Evolutionary conservation across 2,888 invertebrate species (phyloP), one percentile per base, ranked within the genome.

Genomic region (Suillia variegata): DNA sequence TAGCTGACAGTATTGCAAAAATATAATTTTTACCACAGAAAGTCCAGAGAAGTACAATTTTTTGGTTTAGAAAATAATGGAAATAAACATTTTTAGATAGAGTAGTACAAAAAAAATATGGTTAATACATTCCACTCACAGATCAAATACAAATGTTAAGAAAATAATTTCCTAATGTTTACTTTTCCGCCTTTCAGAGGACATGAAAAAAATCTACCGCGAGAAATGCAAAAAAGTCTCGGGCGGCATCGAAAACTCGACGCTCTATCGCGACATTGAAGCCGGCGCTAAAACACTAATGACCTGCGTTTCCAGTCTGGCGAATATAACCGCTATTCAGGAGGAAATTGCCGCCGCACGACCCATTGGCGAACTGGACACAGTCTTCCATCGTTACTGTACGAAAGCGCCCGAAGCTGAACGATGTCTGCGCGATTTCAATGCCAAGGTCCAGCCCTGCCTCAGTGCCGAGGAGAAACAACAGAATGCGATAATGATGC

Each of bases 331-430:
- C 0, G 76, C 80, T 2, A 70, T 92, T 4, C 83, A 88, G 66
- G 75, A 83, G 1, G 91, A 93, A 76, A 87, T 93, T 58, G 89
- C 90, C 52, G 80, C 79, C 2, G 89, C 91, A 0, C 88, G 88
- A 65, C 89, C 89, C 0, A 62, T 69, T 4, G 90, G 90, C 0
- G 86, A 87, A 63, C 81, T 91, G 34, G 90, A 90, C 70, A 84
- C 85, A 5, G 90, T 91, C 0, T 90, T 91, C 71, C 85, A 87
- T 70, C 88, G 88, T 78, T 92, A 93, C 76, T 93, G 90, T 75
- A 83, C 82, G n/a, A 89, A 88, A 38, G 71, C 71, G 1, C 73
- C 76, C 0, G 67, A 68, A 2, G 75, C 70, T 0, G 66, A 78
- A 56, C 54, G 63, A 0, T 93, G 93, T 69, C 82, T 92, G 53